Conservation (phyloP, 2,113 vertebrate genomes). For the Numida meleagris region DNA sequence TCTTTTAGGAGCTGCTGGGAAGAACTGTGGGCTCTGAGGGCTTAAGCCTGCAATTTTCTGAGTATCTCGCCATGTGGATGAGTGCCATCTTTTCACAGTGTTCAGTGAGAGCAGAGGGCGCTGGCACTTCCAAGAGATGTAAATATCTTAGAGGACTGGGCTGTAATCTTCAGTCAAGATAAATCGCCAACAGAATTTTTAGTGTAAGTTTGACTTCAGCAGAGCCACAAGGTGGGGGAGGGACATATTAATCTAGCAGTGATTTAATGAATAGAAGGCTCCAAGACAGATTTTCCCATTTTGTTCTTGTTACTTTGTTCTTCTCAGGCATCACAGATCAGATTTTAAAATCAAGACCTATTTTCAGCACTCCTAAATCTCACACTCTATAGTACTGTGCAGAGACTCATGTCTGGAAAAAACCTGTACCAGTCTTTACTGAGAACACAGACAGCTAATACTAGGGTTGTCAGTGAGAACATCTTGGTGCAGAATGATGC, state of each 20-base stretch:
- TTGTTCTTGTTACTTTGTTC: neutral
- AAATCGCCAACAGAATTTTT: conserved; percentile 41
- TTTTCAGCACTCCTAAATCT: neutral
- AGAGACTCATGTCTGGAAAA: neutral
- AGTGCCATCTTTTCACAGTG: conserved; percentile 8
- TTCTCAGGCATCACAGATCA: neutral
- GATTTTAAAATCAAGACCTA: neutral
- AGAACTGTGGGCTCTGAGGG: neutral
- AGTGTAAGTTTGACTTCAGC: neutral
- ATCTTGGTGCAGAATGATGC: neutral
- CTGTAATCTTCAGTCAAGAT: conserved; percentile 36
- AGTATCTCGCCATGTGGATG: neutral
- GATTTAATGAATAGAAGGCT: neutral
- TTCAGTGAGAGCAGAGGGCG: neutral
- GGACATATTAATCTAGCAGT: neutral
- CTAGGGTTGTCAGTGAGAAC: neutral
- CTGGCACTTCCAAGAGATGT: neutral
- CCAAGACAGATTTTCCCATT: neutral
- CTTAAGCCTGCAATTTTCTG: neutral
- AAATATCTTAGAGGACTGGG: conserved; percentile 26
- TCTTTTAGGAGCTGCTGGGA: conserved; percentile 1
- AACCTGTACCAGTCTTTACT: neutral
- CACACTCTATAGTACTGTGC: neutral
- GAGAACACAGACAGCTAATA: neutral
- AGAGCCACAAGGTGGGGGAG: neutral